Evolutionary conservation across 2,113 vertebrate species (phyloP), one percentile per base, ranked within the genome.

Genomic region (Caranx ignobilis): DNA sequence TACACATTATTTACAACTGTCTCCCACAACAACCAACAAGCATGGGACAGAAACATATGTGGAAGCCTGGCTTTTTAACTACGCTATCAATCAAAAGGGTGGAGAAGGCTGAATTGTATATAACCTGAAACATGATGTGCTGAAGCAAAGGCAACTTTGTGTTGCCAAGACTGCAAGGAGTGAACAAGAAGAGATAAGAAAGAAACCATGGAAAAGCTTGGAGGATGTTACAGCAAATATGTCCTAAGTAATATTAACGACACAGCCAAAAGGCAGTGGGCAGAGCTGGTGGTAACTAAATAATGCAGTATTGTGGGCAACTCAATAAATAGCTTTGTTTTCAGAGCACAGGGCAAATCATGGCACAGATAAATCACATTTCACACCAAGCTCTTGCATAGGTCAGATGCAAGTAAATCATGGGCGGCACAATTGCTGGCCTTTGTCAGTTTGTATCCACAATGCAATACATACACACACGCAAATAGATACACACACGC

Each of bases 261-360:
- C 76, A 75, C 64, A 60, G 62, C 57, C 73, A 83, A 16, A 43
- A 47, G n/a, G 54, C 54, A 72, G 86, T 82, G 87, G 85, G 89
- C 18, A 67, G 86, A 83, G 60, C 45, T 79, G 60, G 64, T 68
- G 80, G 71, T 86, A 70, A 83, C 63, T 83, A 84, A 93, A 78
- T 92, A 83, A 92, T 77, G 81, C 82, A 77, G 39, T 59, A 32
- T 56, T 70, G 91, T 92, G 85, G 90, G 91, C 16, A 48, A 81
- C 45, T 91, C 91, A 92, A 94, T 93, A 89, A 93, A 91, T 78
- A 87, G 75, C 89, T 87, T 93, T 94, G 93, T 94, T 57, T 89
- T 80, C 80, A 21, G 57, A 59, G 60, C 72, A 66, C 70, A 76
- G 62, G 90, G 82, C 82, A 57, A 87, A 79, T 74, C 71, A 68